Evolutionary conservation across 1,140 invertebrate genomes (phyloP).

Genomic region (Euura saliciscinereae): DNA sequence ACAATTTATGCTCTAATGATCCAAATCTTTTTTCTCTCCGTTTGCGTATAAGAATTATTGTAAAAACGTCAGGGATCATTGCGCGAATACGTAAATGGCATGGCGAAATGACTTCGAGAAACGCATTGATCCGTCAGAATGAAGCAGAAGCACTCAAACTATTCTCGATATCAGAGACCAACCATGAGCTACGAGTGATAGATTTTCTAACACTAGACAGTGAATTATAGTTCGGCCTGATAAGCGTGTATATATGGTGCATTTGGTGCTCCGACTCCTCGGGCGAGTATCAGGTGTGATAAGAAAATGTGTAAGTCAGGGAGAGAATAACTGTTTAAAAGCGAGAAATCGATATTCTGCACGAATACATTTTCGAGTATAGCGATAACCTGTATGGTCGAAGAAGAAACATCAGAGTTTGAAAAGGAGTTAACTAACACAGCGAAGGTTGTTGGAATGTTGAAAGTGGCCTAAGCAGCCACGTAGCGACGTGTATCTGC

Average conservation of each 20-base stretch:
- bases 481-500: background rate
- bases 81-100: background rate
- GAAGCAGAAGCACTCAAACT: background rate
- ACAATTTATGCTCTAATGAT: too few relatives aligned
- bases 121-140: background rate
- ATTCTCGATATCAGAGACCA: too few relatives aligned
- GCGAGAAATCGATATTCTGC: background rate
- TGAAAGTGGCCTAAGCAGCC: conserved; percentile 4
- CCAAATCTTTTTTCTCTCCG: too few relatives aligned
- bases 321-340: too few relatives aligned
- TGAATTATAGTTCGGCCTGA: too few relatives aligned
- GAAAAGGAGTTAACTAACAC: conserved; percentile 1
- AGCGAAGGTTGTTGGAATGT: background rate
- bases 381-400: background rate
- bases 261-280: too few relatives aligned
- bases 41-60: too few relatives aligned
- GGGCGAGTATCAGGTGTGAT: too few relatives aligned
- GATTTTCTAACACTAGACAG: too few relatives aligned
- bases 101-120: background rate
- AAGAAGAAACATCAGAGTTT: conserved; percentile 4
- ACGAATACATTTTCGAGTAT: background rate
- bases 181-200: too few relatives aligned
- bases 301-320: too few relatives aligned
- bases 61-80: background rate
- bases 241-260: too few relatives aligned